Evolutionary conservation across 2,888 invertebrate species (phyloP).

Genomic region (Dicycla oo): DNA sequence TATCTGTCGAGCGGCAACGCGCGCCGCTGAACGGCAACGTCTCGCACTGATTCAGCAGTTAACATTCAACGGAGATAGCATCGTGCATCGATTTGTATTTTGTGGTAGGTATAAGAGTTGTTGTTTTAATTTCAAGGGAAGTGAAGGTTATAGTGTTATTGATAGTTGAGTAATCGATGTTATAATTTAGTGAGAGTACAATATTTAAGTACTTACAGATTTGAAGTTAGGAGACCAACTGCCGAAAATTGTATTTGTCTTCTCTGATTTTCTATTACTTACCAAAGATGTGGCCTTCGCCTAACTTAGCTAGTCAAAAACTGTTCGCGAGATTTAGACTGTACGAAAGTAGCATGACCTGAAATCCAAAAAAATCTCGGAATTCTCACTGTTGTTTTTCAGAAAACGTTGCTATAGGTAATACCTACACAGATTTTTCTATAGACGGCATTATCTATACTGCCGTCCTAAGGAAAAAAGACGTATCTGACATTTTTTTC

Average conservation of each 20-base stretch:
- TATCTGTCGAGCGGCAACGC: constrained; percentile 82
- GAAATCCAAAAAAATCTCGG: neutral
- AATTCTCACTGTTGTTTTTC: neutral
- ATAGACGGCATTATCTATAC: constrained; percentile 34
- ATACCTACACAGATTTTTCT: neutral
- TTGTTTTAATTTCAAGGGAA: constrained; percentile 70
- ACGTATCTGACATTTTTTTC: no score
- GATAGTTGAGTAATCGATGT: constrained; percentile 54
- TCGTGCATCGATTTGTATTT: constrained; percentile 65
- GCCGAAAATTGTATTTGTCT: neutral
- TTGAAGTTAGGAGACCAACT: neutral
- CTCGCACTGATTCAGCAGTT: constrained; percentile 87
- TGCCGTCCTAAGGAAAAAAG: no score
- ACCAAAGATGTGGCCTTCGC: neutral
- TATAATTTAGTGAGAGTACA: constrained; percentile 36
- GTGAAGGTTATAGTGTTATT: constrained; percentile 59
- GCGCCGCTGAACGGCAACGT: constrained; percentile 80
- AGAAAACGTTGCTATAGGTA: neutral
- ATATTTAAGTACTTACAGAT: constrained; percentile 8
- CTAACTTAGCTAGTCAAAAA: neutral
- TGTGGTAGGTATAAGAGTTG: constrained; percentile 42
- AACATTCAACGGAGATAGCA: constrained; percentile 76
- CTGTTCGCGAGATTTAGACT: no score
- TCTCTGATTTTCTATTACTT: neutral
- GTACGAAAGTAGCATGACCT: neutral